phyloP scores from a whole-genome alignment of 2,888 invertebrate species.

The Gibbula magus region DNA sequence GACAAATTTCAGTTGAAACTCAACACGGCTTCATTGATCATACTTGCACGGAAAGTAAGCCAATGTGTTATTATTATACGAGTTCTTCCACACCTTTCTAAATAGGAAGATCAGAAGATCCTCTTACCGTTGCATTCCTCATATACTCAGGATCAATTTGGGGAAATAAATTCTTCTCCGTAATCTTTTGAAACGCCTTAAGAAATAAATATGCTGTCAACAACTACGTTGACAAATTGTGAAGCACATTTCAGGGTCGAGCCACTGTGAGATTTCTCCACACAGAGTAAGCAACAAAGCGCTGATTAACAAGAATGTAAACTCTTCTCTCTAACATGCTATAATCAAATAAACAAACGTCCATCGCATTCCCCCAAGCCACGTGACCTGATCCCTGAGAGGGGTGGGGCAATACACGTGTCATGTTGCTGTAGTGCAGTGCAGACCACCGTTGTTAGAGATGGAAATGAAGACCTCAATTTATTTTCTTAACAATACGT shows the following conservation, averaged over 20 bases:
- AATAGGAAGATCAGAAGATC: no score
- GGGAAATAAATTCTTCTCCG: background rate
- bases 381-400: background rate
- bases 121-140: background rate
- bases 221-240: background rate
- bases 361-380: background rate
- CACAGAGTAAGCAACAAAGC: background rate
- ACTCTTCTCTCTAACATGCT: background rate
- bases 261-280: background rate
- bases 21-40: no score
- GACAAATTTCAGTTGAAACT: no score
- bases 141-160: background rate
- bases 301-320: background rate
- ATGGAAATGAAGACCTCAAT: background rate
- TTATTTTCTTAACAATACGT: constrained; percentile 1
- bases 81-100: no score
- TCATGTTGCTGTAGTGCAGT: background rate
- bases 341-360: background rate
- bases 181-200: background rate
- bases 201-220: background rate
- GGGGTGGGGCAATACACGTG: background rate
- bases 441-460: background rate
- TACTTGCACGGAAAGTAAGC: no score
- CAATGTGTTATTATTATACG: no score
- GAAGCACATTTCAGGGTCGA: background rate